Conservation (phyloP, 1,140 invertebrate genomes). For the Cydia fagiglandana region DNA sequence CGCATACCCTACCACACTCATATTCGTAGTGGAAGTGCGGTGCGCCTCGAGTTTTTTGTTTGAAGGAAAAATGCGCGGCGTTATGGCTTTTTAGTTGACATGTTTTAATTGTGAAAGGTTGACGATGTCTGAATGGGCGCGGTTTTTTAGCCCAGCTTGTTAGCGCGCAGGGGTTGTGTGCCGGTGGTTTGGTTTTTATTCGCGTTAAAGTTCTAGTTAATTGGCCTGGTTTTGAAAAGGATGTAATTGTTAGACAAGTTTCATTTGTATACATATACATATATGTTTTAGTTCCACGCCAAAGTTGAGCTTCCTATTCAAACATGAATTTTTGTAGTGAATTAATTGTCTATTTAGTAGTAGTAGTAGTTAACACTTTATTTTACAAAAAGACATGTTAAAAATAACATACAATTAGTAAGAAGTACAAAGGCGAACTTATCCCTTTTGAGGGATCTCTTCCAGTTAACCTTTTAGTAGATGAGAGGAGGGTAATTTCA, state of each 20-base stretch:
- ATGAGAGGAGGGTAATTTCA: no score
- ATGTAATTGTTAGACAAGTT: background rate
- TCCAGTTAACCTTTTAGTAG: no score
- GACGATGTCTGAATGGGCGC: conserved; percentile 27
- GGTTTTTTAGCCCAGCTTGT: conserved; percentile 18
- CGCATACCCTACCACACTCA: background rate
- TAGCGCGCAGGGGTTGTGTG: conserved; percentile 13
- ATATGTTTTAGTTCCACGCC: background rate
- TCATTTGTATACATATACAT: no score
- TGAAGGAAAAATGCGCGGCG: conserved; percentile 25
- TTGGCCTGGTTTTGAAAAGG: conserved; percentile 1
- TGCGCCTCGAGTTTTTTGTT: conserved; percentile 23
- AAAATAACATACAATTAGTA: no score
- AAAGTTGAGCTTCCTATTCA: background rate
- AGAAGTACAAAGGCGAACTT: no score
- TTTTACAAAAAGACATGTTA: no score
- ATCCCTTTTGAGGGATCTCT: no score
- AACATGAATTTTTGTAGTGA: no score
- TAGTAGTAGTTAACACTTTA: no score
- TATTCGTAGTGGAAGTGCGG: conserved; percentile 11
- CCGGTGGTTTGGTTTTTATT: background rate
- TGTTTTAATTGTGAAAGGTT: conserved; percentile 32
- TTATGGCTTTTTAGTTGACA: conserved; percentile 32
- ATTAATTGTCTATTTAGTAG: no score
- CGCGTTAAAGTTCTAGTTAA: conserved; percentile 13